Base-by-base conservation (phyloP, 2,113 vertebrate species). In the Gallinago paraguaiae region DNA sequence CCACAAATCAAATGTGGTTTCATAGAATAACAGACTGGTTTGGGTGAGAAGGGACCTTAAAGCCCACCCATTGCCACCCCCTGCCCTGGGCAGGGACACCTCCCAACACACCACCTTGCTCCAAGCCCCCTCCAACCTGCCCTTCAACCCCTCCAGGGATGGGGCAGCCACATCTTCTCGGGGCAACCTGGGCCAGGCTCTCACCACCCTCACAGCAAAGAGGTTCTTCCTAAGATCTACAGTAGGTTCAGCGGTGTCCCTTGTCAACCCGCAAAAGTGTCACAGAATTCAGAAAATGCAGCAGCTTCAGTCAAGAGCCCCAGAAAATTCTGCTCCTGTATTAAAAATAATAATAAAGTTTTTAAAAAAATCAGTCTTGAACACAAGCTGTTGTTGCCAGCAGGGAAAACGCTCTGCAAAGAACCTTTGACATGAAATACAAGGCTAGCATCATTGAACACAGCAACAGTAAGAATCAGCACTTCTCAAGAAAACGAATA, bases 271-370 rank as follows among this genome's bases (percentile, higher is more conserved):
- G 41, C 30, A 61, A 23, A 53, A 43, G 7, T 64, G 22, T 31
- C 3, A 53, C 0, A 51, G 25, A 51, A 63, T 33, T 84, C 13
- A n/a, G 7, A 19, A 51, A 88, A 60, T 0, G 1, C 7, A 13
- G 33, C 35, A 13, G 24, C 19, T 19, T 63, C 63, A 65, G 23
- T 3, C 15, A 43, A 68, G 27, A 83, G 19, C 8, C 19, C 4
- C 28, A 22, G 5, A 43, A 85, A 92, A 89, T 17, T 69, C 54
- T 43, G 22, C 41, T 76, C 41, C 41, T 72, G 11, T 28, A 45
- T 17, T 43, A 37, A 39, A 5, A 82, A 61, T 3, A 67, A 68
- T 8, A 0, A 48, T 7, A 41, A 59, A 41, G 18, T 9, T 1
- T 35, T 35, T 17, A 8, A 28, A 16, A 19, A 54, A 57, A 39